These are phyloP conservation scores for Anomalospiza imberbis DNA, from an alignment of 2,797 vertebrate species.

Conservation along the genomic window DNA sequence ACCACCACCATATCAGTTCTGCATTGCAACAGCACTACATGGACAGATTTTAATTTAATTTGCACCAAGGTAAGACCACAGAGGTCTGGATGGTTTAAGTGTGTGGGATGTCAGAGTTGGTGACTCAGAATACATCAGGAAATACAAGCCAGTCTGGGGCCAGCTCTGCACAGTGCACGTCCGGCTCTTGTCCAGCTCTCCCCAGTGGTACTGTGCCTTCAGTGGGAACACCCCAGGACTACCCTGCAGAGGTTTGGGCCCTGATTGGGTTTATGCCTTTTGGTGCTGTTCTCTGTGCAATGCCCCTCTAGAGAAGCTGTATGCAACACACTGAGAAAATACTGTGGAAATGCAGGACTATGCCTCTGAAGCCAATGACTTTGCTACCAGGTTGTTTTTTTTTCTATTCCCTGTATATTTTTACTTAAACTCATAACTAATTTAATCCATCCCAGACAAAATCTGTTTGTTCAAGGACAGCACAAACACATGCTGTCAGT, in stretches of 20 bases:
- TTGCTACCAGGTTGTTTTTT: neutral
- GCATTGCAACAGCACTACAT: neutral
- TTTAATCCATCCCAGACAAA: neutral
- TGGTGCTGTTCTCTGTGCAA: neutral
- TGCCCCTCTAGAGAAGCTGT: neutral
- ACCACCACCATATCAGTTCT: neutral
- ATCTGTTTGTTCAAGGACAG: neutral
- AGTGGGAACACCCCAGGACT: neutral
- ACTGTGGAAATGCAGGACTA: neutral
- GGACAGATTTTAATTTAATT: neutral
- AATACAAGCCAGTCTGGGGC: neutral
- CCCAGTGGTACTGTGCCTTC: neutral
- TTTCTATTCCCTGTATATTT: neutral
- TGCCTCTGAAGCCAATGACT: neutral
- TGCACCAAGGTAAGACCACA: neutral
- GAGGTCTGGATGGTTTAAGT: neutral
- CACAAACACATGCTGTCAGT: neutral
- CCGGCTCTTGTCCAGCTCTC: neutral
- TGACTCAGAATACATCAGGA: neutral
- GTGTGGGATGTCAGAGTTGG: neutral
- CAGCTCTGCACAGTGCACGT: neutral
- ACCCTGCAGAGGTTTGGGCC: accelerated
- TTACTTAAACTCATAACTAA: neutral
- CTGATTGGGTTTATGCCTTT: neutral
- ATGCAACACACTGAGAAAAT: neutral